These are phyloP conservation scores for Numenius arquata DNA, from an alignment of 2,113 vertebrate genomes.

Conservation along the genomic window DNA sequence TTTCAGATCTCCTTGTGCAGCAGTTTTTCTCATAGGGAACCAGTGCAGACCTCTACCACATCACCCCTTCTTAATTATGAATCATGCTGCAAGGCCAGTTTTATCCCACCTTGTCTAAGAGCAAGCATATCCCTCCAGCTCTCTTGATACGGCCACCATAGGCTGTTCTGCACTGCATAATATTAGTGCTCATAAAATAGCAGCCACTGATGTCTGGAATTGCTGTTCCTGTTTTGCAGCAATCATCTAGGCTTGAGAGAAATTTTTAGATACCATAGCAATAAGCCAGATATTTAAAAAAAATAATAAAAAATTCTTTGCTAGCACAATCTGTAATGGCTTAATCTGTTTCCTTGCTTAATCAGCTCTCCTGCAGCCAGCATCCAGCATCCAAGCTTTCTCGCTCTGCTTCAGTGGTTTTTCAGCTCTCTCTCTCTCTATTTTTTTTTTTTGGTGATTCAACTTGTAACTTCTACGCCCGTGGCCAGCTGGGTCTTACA, in stretches of 20 bases:
- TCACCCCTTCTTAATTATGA: neutral
- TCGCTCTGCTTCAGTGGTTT: neutral
- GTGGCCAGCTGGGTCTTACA: neutral
- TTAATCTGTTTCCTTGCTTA: neutral
- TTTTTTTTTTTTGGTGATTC: neutral
- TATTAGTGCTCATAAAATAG: neutral
- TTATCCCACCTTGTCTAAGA: neutral
- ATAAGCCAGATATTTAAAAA: neutral
- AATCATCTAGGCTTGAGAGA: neutral
- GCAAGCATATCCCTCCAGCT: accelerated
- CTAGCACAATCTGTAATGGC: neutral
- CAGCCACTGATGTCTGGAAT: neutral
- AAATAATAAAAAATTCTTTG: neutral
- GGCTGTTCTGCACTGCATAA: neutral
- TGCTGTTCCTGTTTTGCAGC: neutral
- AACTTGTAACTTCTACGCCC: neutral
- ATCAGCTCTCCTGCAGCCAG: neutral
- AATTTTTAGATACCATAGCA: neutral
- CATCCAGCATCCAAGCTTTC: accelerated
- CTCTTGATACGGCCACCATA: neutral
- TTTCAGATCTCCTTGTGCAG: neutral
- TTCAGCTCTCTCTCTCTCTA: neutral
- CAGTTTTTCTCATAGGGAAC: neutral
- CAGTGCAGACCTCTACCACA: neutral
- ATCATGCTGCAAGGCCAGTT: neutral